phyloP scores from a whole-genome alignment of 1,140 invertebrate species.

The Lepidurus couesii region DNA sequence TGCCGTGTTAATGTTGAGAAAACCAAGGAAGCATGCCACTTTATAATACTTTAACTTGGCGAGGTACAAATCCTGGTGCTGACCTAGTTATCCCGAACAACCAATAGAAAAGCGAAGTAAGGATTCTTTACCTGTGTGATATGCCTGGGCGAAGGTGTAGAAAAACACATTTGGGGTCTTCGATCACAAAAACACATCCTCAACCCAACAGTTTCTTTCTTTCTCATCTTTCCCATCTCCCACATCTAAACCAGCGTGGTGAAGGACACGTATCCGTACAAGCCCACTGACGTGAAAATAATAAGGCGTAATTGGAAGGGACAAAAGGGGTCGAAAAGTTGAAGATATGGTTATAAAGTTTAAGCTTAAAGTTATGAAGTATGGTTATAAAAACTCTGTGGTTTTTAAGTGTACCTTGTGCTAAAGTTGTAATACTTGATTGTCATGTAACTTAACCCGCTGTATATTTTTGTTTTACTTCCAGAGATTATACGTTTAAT shows the following conservation, averaged over 20 bases:
- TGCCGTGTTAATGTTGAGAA: neutral
- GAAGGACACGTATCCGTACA: conserved; percentile 1
- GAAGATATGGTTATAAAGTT: too few relatives aligned
- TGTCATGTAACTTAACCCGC: neutral
- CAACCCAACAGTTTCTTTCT: neutral
- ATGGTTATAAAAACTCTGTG: too few relatives aligned
- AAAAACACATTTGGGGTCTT: conserved; percentile 9
- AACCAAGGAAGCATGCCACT: neutral
- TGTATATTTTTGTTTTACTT: neutral
- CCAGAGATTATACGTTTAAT: neutral
- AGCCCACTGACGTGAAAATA: neutral
- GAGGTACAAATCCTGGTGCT: conserved; percentile 18
- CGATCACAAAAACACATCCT: neutral
- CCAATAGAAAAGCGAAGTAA: conserved; percentile 1
- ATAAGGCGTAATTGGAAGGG: neutral
- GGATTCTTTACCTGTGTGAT: neutral
- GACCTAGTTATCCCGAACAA: neutral
- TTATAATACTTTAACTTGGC: conserved; percentile 9
- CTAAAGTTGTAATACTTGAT: neutral
- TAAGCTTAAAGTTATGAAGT: too few relatives aligned
- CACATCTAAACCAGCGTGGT: neutral
- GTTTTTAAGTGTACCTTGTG: too few relatives aligned
- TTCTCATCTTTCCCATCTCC: neutral
- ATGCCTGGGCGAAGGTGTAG: neutral
- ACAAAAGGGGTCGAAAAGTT: too few relatives aligned